Conservation (phyloP, 2,888 invertebrate species). For the Harmothoe impar region DNA sequence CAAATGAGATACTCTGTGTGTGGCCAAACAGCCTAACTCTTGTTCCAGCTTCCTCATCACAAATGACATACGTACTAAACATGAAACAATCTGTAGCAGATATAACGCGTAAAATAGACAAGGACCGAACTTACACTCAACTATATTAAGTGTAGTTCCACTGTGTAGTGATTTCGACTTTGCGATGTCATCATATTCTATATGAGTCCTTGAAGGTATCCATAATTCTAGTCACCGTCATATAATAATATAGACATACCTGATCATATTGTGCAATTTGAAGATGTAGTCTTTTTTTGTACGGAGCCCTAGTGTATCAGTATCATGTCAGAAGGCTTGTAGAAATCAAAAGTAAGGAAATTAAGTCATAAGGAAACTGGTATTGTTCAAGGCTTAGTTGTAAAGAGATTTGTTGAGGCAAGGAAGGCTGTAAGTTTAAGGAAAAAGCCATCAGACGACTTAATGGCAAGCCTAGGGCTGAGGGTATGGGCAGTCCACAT, state of each 20-base stretch:
- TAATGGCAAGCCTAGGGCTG: background rate
- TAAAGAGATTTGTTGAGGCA: background rate
- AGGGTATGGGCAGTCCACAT: background rate
- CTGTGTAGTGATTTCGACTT: slow-evolving; percentile 24
- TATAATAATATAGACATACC: slow-evolving; percentile 22
- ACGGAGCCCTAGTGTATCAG: background rate
- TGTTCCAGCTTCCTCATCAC: background rate
- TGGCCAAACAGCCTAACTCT: background rate
- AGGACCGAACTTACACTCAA: slow-evolving; percentile 26
- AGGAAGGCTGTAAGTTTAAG: background rate
- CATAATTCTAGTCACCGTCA: slow-evolving; percentile 52
- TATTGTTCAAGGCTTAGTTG: slow-evolving; percentile 27
- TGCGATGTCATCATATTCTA: slow-evolving; percentile 14
- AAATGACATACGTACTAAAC: background rate
- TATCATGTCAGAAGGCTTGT: slow-evolving; percentile 34
- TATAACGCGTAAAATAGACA: background rate
- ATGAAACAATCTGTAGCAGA: background rate
- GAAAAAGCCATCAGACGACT: background rate
- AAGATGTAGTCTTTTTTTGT: slow-evolving; percentile 38
- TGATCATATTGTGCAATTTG: slow-evolving; percentile 46
- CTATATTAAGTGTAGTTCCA: slow-evolving; percentile 45
- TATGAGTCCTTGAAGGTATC: slow-evolving; percentile 11
- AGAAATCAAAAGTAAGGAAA: slow-evolving; percentile 15
- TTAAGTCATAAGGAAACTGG: background rate
- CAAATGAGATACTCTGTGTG: background rate